phyloP scores from a whole-genome alignment of 2,113 vertebrate genomes.

The Octodon degus region DNA sequence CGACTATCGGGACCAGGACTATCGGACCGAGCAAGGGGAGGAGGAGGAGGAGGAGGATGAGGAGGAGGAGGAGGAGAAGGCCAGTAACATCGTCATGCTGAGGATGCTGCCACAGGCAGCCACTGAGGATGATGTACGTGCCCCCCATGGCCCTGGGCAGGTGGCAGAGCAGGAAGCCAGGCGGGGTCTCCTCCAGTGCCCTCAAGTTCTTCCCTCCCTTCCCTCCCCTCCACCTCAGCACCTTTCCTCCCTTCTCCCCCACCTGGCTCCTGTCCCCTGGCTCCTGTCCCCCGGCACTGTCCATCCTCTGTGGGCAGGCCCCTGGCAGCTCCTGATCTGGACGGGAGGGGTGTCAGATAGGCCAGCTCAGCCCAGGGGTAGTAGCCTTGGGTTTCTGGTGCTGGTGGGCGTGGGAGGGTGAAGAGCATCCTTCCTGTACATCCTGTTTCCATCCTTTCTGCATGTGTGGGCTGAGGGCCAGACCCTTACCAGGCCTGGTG shows the following conservation, averaged over 20 bases:
- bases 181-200: constrained; percentile 67
- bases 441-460: constrained; percentile 52
- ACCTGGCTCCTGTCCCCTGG: constrained; percentile 4
- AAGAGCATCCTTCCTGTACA: constrained; percentile 9
- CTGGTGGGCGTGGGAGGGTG: constrained; percentile 25
- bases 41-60: constrained; percentile 91
- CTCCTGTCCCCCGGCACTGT: constrained; percentile 32
- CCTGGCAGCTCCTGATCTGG: not conserved
- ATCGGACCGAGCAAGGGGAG: constrained; percentile 90
- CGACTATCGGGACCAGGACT: constrained; percentile 94
- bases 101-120: constrained; percentile 93
- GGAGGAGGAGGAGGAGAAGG: constrained; percentile 91
- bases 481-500: not conserved
- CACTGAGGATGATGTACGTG: constrained; percentile 91
- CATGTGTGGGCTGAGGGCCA: not conserved
- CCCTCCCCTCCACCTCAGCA: constrained; percentile 47
- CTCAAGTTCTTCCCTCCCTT: constrained; percentile 53
- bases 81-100: constrained; percentile 96
- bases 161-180: constrained; percentile 75
- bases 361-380: constrained; percentile 42
- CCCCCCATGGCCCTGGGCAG: constrained; percentile 76
- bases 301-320: constrained; percentile 42
- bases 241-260: constrained; percentile 64
- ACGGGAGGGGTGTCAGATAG: constrained; percentile 54
- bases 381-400: not conserved